These are phyloP conservation scores for Lutraria lutraria DNA, from an alignment of 2,888 invertebrate species.

Conservation along the genomic window DNA sequence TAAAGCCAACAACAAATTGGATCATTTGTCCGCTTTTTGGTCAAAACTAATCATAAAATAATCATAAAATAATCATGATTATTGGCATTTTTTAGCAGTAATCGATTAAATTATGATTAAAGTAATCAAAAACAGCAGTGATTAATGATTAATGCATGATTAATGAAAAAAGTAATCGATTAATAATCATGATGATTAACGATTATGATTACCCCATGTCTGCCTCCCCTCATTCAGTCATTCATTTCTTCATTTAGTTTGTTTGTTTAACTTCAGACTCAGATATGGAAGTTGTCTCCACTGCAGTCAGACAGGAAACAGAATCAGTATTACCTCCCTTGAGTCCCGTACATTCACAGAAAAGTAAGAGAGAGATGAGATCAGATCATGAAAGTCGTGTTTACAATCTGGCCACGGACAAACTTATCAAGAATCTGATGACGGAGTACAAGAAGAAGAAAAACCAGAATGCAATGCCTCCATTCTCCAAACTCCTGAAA, in stretches of 20 bases:
- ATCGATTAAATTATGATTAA: too few species aligned
- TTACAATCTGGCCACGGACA: slow-evolving; percentile 87
- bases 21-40: too few species aligned
- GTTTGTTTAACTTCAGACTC: slow-evolving; percentile 25
- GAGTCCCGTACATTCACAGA: slow-evolving; percentile 59
- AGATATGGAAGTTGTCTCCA: slow-evolving; percentile 31
- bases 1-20: too few species aligned
- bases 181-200: too few species aligned
- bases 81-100: too few species aligned
- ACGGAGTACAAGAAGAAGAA: slow-evolving; percentile 89
- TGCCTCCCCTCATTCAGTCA: too few species aligned
- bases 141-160: too few species aligned
- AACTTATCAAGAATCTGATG: slow-evolving; percentile 88
- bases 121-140: too few species aligned
- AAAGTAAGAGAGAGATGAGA: slow-evolving; percentile 80
- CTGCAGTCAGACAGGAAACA: slow-evolving; percentile 36
- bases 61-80: too few species aligned
- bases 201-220: too few species aligned
- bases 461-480: slow-evolving; percentile 87
- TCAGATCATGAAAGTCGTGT: slow-evolving; percentile 84
- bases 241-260: background rate
- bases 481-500: slow-evolving; percentile 72
- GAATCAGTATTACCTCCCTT: slow-evolving; percentile 59
- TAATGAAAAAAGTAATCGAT: too few species aligned
- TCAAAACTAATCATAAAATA: too few species aligned